Base-by-base conservation (phyloP, 2,797 vertebrate species). In the Esox lucius region DNA sequence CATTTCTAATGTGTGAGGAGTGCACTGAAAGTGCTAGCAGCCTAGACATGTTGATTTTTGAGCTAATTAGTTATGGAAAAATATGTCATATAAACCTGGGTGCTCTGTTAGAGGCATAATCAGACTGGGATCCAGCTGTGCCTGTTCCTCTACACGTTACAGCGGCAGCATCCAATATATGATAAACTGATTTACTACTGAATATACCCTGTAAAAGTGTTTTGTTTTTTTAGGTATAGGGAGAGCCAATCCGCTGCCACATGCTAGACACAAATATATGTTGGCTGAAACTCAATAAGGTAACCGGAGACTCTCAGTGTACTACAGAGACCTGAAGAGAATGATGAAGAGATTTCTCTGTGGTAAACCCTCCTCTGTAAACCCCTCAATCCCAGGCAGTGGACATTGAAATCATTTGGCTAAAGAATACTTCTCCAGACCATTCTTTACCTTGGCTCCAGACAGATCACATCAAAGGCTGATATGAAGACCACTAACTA, bases 401-500 rank as follows among this genome's bases (percentile, higher is more conserved):
- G 78, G 85, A 78, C 78, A 75, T 73, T 28, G 65, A 80, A 78
- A 76, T 82, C 70, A 84, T 67, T 79, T 77, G 84, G n/a, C 53
- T 56, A 56, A 56, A 22, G n/a, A n/a, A 56, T 53, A 16, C 31
- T 79, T 12, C 24, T 65, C 64, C 64, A 46, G 42, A 31, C 64
- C 64, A 31, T 33, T 68, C 68, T 64, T 78, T 75, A 74, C 73
- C 59, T 68, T 4, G 76, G 53, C 74, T 87, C 81, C 79, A 33
- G 78, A 86, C 77, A 48, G 42, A 59, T 8, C 75, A 83, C 79
- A 87, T 89, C 85, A 91, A 89, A 91, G 84, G 75, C 74, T 84
- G 83, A 86, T 90, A 84, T 77, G 75, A 84, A 84, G 84, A 83
- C 78, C 85, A 76, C 83, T 72, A 92, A 87, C 82, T 85, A 85